phyloP scores from a whole-genome alignment of 1,140 invertebrate genomes.

The Cecropterus lyciades region DNA sequence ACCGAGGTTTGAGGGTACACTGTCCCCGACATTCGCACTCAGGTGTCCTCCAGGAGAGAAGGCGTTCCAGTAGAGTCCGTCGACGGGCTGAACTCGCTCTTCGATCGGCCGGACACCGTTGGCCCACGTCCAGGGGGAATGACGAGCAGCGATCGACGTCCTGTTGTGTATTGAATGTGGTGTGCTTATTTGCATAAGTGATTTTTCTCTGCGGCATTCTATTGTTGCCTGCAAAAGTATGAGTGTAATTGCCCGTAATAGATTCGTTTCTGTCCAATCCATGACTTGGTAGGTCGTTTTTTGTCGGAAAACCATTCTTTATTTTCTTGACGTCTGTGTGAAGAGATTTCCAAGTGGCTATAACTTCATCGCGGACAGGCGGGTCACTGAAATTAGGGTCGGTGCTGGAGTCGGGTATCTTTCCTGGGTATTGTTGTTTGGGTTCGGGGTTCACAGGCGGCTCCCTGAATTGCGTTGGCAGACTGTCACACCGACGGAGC shows the following conservation, averaged over 20 bases:
- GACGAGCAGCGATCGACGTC: constrained; percentile 58
- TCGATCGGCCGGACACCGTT: constrained; percentile 47
- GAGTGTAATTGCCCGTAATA: constrained; percentile 54
- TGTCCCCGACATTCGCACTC: constrained; percentile 68
- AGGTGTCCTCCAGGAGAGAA: constrained; percentile 71
- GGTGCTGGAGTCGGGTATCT: constrained; percentile 63
- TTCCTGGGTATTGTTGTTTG: constrained; percentile 42
- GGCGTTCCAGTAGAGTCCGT: constrained; percentile 67
- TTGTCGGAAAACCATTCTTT: constrained; percentile 68
- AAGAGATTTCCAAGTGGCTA: constrained; percentile 79
- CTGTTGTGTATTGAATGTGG: constrained; percentile 47
- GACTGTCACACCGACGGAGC: constrained; percentile 75
- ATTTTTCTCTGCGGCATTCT: constrained; percentile 59
- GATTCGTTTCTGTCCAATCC: constrained; percentile 47
- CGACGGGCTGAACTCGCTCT: constrained; percentile 53
- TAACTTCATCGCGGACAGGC: constrained; percentile 66
- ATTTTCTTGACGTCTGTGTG: constrained; percentile 74
- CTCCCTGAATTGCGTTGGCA: constrained; percentile 63
- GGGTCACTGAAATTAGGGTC: constrained; percentile 59
- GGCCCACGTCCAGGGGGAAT: constrained; percentile 58
- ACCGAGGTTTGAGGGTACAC: constrained; percentile 49
- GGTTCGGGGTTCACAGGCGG: constrained; percentile 45
- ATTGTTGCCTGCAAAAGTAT: constrained; percentile 50
- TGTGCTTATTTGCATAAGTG: constrained; percentile 60
- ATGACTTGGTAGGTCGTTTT: constrained; percentile 49